Evolutionary conservation across 2,888 invertebrate genomes (phyloP).

Genomic region (Lithophane leautieri): DNA sequence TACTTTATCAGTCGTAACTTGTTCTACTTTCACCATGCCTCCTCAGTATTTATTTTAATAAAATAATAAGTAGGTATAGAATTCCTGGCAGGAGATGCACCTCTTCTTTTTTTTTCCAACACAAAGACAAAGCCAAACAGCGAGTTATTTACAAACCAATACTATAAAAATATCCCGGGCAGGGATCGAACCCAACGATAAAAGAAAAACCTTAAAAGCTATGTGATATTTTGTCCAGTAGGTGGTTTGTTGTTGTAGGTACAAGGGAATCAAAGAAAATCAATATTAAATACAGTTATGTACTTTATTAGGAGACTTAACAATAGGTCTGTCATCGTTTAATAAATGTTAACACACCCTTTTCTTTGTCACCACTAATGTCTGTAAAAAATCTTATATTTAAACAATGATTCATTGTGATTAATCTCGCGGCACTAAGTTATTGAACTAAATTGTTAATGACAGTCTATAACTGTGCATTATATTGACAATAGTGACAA

Average conservation of each 20-base stretch:
- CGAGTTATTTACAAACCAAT: neutral
- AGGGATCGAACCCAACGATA: neutral
- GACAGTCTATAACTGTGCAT: slow-evolving; percentile 70
- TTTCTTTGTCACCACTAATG: slow-evolving; percentile 80
- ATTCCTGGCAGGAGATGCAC: neutral
- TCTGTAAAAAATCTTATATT: slow-evolving; percentile 84
- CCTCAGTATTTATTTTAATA: neutral
- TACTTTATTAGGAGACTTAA: slow-evolving; percentile 89
- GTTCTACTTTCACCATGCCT: neutral
- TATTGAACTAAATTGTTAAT: slow-evolving; percentile 66
- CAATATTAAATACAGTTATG: slow-evolving; percentile 82
- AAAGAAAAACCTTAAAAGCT: neutral
- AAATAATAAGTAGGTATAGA: neutral
- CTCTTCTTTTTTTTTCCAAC: neutral
- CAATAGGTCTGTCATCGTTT: slow-evolving; percentile 84
- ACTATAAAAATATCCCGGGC: neutral
- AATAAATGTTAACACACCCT: slow-evolving; percentile 83
- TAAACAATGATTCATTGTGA: slow-evolving; percentile 68
- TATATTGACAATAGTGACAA: slow-evolving; percentile 53
- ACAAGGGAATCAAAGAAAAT: slow-evolving; percentile 64
- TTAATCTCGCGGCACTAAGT: slow-evolving; percentile 69
- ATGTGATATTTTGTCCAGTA: no score
- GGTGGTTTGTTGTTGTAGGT: neutral
- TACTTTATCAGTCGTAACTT: neutral
- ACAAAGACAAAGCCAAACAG: neutral